Base-by-base conservation (phyloP, 2,888 invertebrate species). In the Mechanitis messenoides region DNA sequence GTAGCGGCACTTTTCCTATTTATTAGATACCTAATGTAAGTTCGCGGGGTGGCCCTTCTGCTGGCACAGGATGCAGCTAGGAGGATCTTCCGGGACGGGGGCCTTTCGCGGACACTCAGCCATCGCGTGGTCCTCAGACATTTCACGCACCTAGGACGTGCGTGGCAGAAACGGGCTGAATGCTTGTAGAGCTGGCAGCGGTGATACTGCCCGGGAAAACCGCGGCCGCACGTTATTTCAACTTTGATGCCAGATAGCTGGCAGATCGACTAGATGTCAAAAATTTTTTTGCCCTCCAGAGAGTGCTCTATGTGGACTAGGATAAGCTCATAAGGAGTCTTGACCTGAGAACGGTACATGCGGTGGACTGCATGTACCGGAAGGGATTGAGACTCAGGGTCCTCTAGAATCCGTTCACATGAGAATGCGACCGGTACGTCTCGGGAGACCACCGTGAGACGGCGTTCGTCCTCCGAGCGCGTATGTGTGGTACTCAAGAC, bases 161-260 rank as follows among this genome's bases (percentile, higher is more conserved):
- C 61, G 3, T 28, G 33, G 33, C 62, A 67, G 38, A 58, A 62
- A 0, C 61, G 42, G 2, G 59, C 38, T 0, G 56, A 47, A 38
- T 63, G 63, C 4, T 63, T 57, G 35, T 62, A 65, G 3, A 58
- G 28, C 28, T 66, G 66, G 58, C 63, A 66, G 0, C 53, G 50
- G 42, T 58, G 57, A n/a, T 47, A 59, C 45, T 59, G 61, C 2
- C 53, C 55, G 1, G 55, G 9, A 0, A 45, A 9, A 9, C 42
- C 38, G 2, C 47, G 5, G 2, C 54, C 55, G 11, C 38, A 38
- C 9, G 60, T 55, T 7, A 38, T 4, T 38, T 55, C 55, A 1
- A 55, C 2, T n/a, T 33, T n/a, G 7, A 46, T 3, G 7, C 46
- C 46, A 1, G 55, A 55, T 2, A 59, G 55, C 2, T 20, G 7